These are phyloP conservation scores for Samia ricini DNA, from an alignment of 1,140 invertebrate genomes.

Conservation along the genomic window DNA sequence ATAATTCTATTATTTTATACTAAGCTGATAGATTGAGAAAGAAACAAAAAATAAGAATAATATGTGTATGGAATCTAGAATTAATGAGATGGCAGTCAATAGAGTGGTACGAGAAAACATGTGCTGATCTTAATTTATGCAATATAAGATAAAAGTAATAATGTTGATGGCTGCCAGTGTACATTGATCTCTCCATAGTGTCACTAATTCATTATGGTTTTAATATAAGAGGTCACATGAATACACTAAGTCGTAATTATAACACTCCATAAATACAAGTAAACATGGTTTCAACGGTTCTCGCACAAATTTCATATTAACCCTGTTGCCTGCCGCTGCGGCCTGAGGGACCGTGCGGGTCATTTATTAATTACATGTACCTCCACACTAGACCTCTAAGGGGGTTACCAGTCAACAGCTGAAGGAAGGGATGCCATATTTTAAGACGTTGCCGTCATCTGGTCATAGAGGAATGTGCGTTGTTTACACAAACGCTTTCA, in stretches of 20 bases:
- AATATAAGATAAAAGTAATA: too few species aligned
- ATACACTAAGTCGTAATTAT: not conserved
- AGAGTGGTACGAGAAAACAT: too few species aligned
- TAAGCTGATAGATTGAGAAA: too few species aligned
- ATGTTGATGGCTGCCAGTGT: too few species aligned
- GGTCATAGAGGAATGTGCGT: conserved; percentile 56
- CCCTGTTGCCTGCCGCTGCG: conserved; percentile 20
- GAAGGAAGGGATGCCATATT: conserved; percentile 71
- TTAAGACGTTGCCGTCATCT: conserved; percentile 72
- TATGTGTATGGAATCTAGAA: too few species aligned
- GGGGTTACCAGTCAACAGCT: conserved; percentile 49
- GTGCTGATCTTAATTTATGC: too few species aligned
- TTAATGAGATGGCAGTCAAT: too few species aligned
- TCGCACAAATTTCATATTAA: conserved; percentile 36
- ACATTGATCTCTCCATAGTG: not conserved
- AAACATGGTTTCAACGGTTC: conserved; percentile 11
- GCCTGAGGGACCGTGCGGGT: conserved; percentile 49
- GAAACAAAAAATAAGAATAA: too few species aligned
- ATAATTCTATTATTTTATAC: too few species aligned
- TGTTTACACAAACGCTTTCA: conserved; percentile 38
- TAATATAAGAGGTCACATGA: not conserved
- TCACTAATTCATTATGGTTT: not conserved
- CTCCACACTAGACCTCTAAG: conserved; percentile 29
- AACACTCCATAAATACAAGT: not conserved
- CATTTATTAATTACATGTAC: conserved; percentile 74